phyloP scores from a whole-genome alignment of 2,888 invertebrate genomes.

The Drosophila lacicola region DNA sequence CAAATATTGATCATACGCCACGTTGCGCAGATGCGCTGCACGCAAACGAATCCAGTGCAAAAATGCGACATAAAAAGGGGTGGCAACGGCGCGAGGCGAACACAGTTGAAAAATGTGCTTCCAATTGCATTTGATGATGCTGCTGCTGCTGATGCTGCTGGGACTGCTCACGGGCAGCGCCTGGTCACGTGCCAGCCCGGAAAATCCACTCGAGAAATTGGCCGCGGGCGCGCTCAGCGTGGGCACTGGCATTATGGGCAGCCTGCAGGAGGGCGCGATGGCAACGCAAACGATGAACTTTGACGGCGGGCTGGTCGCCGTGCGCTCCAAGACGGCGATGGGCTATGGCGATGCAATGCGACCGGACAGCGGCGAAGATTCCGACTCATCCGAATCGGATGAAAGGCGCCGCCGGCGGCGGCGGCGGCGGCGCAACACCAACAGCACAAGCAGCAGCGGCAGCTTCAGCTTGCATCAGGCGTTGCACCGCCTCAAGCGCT shows the following conservation, averaged over 20 bases:
- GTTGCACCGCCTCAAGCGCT: conserved; percentile 62
- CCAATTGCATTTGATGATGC: conserved; percentile 30
- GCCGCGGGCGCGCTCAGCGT: conserved; percentile 54
- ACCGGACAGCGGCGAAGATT: conserved; percentile 30
- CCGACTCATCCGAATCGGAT: conserved; percentile 65
- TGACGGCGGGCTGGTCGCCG: conserved; percentile 47
- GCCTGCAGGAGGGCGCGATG: conserved; percentile 55
- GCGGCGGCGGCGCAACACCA: conserved; percentile 24
- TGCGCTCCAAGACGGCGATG: conserved; percentile 45
- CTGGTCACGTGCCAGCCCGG: conserved; percentile 19
- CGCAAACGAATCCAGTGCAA: conserved; percentile 28
- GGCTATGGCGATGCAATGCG: conserved; percentile 73
- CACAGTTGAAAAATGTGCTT: conserved; percentile 45
- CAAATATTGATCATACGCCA: conserved; percentile 38
- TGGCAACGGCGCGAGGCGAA: neutral
- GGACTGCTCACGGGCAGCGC: conserved; percentile 42
- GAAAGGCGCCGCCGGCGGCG: conserved; percentile 57
- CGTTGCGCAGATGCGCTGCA: conserved; percentile 43
- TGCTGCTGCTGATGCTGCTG: conserved; percentile 17
- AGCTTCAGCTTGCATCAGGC: neutral
- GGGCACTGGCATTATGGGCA: conserved; percentile 52
- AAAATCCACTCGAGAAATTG: conserved; percentile 56
- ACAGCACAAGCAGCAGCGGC: neutral
- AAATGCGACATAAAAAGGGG: conserved; percentile 37
- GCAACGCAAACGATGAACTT: conserved; percentile 40